Evolutionary conservation across 2,888 invertebrate genomes (phyloP).

Genomic region (Ctena decussata): DNA sequence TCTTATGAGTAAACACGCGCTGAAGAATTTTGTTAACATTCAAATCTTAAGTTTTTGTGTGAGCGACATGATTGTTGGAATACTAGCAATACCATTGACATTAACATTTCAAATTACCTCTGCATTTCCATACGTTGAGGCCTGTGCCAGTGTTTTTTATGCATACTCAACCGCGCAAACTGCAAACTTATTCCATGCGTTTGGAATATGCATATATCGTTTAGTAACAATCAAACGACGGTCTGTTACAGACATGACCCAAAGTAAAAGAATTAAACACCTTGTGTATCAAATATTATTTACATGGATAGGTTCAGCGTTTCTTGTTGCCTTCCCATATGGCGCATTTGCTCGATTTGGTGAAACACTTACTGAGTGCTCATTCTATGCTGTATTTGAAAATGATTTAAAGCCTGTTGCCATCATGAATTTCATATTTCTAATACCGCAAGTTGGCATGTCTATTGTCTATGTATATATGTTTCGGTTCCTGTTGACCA

Average conservation of each 20-base stretch:
- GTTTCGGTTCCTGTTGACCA: background rate
- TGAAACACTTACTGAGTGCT: background rate
- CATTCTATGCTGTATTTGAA: background rate
- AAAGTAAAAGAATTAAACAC: background rate
- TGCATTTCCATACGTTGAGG: background rate
- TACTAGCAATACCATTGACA: background rate
- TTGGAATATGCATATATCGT: background rate
- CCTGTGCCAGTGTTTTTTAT: background rate
- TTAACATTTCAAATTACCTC: background rate
- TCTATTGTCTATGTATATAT: background rate
- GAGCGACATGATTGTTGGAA: background rate
- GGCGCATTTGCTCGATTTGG: background rate
- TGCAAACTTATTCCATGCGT: background rate
- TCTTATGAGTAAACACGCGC: background rate
- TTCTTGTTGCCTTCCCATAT: background rate
- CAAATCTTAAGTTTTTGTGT: background rate
- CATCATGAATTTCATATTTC: background rate
- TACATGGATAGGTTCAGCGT: background rate
- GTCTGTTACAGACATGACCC: background rate
- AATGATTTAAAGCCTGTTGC: background rate
- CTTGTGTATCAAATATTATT: background rate
- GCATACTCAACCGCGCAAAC: background rate
- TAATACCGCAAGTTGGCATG: background rate
- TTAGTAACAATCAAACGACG: background rate
- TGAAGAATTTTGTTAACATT: background rate